Base-by-base conservation (phyloP, 1,140 invertebrate genomes). In the Scaptomyza montana region DNA sequence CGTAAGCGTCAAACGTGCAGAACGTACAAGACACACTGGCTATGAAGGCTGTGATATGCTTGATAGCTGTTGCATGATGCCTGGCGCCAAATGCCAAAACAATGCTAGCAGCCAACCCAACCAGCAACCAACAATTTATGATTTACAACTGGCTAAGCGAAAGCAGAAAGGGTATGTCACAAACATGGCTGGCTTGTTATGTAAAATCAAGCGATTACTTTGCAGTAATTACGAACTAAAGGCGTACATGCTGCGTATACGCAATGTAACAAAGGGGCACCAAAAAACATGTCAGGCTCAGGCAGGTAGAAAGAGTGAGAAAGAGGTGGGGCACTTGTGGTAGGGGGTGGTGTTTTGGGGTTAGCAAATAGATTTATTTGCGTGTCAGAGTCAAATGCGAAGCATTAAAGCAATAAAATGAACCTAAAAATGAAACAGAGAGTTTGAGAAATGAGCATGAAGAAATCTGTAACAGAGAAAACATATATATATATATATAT, bases 51-150 rank as follows among this genome's bases (percentile, higher is more conserved):
- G 21, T 33, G 39, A 41, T 41, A 57, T 28, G 55, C 56, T 39
- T 45, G 21, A 19, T 43, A 2, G 28, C 13, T 10, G 9, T 2
- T 46, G 13, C 7, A 1, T 60, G 59, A 5, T 33, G 30, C 30
- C 30, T 33, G 81, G 82, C 81, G 82, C 78, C 81, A 81, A 87
- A 81, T 87, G 82, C 74, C 78, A 87, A 85, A 85, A 85, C 81
- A 86, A 85, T 85, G 81, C 82, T 78, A 78, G 54, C 64, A 78
- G 54, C 64, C 66, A 55, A 46, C 69, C 47, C 47, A 56, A 49
- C 62, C 51, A 55, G 60, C 77, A 73, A 63, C 71, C 60, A 41
- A 66, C 21, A 41, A 78, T 67, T 79, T 84, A 73, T 80, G 80
- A 85, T 85, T 76, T 84, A 84, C 80, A 84, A 69, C 63, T 21